Evolutionary conservation across 1,140 invertebrate genomes (phyloP), one percentile per base, ranked within the genome.

Genomic region (Solenopsis fugax): DNA sequence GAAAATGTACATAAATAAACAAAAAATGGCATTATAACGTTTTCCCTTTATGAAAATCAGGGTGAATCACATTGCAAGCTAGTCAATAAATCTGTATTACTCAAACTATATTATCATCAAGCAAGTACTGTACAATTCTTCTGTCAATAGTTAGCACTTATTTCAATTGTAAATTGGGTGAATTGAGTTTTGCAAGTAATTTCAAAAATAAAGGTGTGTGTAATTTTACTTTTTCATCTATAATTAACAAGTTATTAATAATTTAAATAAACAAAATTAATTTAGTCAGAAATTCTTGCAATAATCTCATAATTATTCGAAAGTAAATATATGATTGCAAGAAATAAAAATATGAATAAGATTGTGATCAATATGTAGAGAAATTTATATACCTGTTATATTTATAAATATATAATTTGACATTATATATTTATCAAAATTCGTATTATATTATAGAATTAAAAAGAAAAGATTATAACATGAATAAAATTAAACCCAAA

Each of bases 1-100:
- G 76, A 76, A 72, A 86, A 80, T 77, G 76, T 50, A 18, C 67
- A 21, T 24, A 65, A 80, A 88, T 86, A 88, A 89, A 88, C 85
- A 86, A 75, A 75, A 21, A 72, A 86, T 81, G 65, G 78, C 72
- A 73, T 86, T 85, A 88, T 37, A 54, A 29, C 29, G 29, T 69
- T 78, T 85, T 84, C 65, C 71, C 71, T 81, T 81, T 81, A 21
- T n/a, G 21, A 81, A 81, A 56, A 71, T 56, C 50, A 58, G 52
- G 4, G 16, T 45, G 48, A 69, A 67, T 5, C 10, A 54, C 29
- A 62, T 60, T 78, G 34, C n/a, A 41, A 81, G 16, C 12, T 7
- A 56, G n/a, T 81, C 9, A 78, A 78, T 65, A 45, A 54, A 81
- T 24, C 37, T 67, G 34, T n/a, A n/a, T n/a, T n/a, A n/a, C n/a